Evolutionary conservation across 2,888 invertebrate species (phyloP), one percentile per base, ranked within the genome.

Genomic region (Rhorus exstirpatorius): DNA sequence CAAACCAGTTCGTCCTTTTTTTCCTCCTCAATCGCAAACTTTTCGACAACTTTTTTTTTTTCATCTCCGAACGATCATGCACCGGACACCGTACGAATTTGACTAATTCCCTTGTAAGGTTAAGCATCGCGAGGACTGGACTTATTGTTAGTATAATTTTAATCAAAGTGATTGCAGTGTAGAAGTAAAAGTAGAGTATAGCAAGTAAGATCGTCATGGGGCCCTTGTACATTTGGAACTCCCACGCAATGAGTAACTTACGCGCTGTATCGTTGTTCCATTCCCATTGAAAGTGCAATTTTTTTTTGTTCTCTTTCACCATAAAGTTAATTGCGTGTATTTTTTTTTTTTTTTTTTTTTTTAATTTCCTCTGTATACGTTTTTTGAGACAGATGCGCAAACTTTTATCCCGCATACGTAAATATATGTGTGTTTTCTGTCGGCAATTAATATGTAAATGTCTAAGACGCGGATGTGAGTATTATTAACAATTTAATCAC

Each of bases 381-480:
- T 79, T 24, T 38, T 55, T n/a, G n/a, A 44, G 35, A 67, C 26
- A 46, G 58, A 41, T 46, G n/a, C n/a, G 19, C 41, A 76, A 77
- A 17, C 10, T 14, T 67, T 72, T 67, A 60, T 67, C 12, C 19
- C 19, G 35, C 51, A 21, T 61, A 53, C 41, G 35, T 26, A 65
- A 63, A 58, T 67, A 51, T 35, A 49, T 44, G 60, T 76, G 19
- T 80, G n/a, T 21, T 46, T 19, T 46, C 58, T 31, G 41, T 53
- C 46, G 58, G 65, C 17, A 46, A 79, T 10, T 44, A 60, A 26
- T 60, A 65, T 72, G 77, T 72, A 60, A 76, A 78, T 81, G 72
- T 77, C 51, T 72, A 76, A 81, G 84, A 44, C 26, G 44, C 26
- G 70, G 81, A 86, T 87, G 87, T 88, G 84, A 87, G 86, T 88